Base-by-base conservation (phyloP, 2,888 invertebrate species). In the Tridacna gigas region DNA sequence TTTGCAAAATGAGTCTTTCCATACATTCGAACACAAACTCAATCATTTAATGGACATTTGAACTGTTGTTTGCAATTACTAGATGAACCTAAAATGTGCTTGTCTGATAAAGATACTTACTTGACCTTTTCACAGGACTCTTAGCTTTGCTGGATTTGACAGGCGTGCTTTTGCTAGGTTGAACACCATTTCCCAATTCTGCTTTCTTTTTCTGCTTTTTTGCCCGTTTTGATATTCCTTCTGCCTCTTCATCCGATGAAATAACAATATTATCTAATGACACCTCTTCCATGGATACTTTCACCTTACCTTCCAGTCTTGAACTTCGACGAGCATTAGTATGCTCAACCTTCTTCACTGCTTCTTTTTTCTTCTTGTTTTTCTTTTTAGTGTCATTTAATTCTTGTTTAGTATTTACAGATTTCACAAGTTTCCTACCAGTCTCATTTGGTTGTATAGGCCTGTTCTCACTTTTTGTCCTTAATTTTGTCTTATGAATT, bases 271-370 rank as follows among this genome's bases (percentile, higher is more conserved):
- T 82, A 45, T 85, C 84, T n/a, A 85, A 22, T 0, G 84, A 83
- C 1, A 84, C 84, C 37, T 87, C 85, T 76, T 87, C 85, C 87
- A 85, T 85, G 1, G 87, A 87, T 7, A 83, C 61, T 82, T 79
- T 79, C 1, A 45, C 60, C 71, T 71, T 83, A 0, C 83, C 81
- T 26, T 74, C 82, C 0, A 84, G 78, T 56, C 84, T 56, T 13
- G 87, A 83, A 73, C 83, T 87, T 15, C 82, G 56, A 20, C 85
- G 81, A 25, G 76, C 80, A 20, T 60, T 69, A 26, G n/a, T 22
- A 0, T 73, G 69, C 25, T 80, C 80, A 37, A 74, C 60, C 45
- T 63, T 63, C 11, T n/a, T 25, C 15, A 22, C 45, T 22, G 61
- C 47, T 20, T 22, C 51, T 51, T 71, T 71, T 22, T 48, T 71